A percentile compares a stretch with the other conserved stretches of the same genome.
Conservation (phyloP, 2,113 vertebrate genomes). For the Neotoma lepida region DNA sequence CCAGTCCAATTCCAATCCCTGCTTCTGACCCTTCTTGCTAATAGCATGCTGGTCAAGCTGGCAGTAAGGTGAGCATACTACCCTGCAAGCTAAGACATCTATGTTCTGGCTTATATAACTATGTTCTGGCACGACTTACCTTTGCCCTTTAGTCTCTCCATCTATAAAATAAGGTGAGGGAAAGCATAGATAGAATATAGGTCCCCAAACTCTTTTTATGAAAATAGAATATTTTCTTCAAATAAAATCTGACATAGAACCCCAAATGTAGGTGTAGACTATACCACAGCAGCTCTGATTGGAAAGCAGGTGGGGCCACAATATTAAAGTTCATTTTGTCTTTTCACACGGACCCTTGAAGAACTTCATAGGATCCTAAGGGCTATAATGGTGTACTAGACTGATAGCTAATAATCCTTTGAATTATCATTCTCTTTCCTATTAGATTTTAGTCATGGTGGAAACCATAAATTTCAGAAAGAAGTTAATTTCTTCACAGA, state of each 20-base stretch:
- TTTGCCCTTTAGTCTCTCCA: neutral
- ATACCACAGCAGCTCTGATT: neutral
- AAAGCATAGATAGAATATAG: neutral
- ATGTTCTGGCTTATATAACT: constrained; percentile 1
- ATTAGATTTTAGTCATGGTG: constrained; percentile 24
- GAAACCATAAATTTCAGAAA: constrained; percentile 41
- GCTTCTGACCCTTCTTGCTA: neutral
- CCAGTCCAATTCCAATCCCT: neutral
- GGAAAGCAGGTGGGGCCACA: neutral
- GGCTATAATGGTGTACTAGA: neutral
- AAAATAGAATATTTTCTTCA: constrained; percentile 35
- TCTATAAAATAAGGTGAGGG: neutral
- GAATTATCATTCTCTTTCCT: neutral
- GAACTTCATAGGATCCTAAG: neutral
- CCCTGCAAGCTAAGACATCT: neutral
- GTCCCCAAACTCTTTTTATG: neutral
- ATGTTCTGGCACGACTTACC: neutral
- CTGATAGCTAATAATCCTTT: neutral
- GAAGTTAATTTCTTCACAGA: neutral
- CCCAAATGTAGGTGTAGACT: neutral
- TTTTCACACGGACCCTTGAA: neutral
- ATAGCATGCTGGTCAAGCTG: neutral
- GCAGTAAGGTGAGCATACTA: neutral
- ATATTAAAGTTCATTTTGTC: neutral
- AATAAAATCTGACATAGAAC: neutral